These are phyloP conservation scores for Drosophila eugracilis DNA, from an alignment of 1,140 invertebrate genomes.

Conservation along the genomic window DNA sequence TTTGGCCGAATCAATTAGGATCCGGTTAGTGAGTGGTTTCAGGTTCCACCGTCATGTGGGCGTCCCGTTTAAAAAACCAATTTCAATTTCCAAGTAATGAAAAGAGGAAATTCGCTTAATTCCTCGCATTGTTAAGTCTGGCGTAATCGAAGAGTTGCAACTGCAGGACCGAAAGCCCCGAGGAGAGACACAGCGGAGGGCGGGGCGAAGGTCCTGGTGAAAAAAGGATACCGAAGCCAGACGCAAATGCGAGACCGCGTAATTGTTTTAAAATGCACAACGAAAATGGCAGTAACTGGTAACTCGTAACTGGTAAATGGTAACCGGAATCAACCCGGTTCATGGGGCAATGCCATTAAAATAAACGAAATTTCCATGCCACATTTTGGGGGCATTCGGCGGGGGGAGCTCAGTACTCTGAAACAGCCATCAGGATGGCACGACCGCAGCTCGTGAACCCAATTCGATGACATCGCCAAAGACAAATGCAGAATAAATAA, in stretches of 20 bases:
- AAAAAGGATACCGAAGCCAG: slow-evolving; percentile 35
- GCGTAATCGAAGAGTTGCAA: slow-evolving; percentile 60
- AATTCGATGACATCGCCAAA: slow-evolving; percentile 54
- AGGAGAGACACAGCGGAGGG: slow-evolving; percentile 5
- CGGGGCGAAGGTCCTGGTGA: slow-evolving; percentile 3
- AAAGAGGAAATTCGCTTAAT: slow-evolving; percentile 77
- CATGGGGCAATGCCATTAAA: slow-evolving; percentile 49
- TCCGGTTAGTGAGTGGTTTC: slow-evolving; percentile 15
- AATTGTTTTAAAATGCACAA: slow-evolving; percentile 80
- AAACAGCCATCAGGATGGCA: slow-evolving; percentile 10
- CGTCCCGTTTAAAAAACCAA: slow-evolving; percentile 54
- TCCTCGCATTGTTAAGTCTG: slow-evolving; percentile 71
- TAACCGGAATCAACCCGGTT: not conserved
- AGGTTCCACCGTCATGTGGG: slow-evolving; percentile 2
- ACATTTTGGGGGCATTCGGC: slow-evolving; percentile 18
- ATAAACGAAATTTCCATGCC: slow-evolving; percentile 62
- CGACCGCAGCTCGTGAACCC: slow-evolving; percentile 8
- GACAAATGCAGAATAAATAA: slow-evolving; percentile 80
- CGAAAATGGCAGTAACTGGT: slow-evolving; percentile 37
- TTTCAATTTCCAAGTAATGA: slow-evolving; percentile 76
- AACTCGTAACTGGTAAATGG: slow-evolving; percentile 9
- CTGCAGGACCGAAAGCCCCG: slow-evolving; percentile 29
- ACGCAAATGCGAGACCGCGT: slow-evolving; percentile 77
- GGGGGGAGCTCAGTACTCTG: not conserved
- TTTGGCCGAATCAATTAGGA: slow-evolving; percentile 45